These are phyloP conservation scores for Amphiprion ocellaris DNA, from an alignment of 2,113 vertebrate genomes.

Conservation along the genomic window DNA sequence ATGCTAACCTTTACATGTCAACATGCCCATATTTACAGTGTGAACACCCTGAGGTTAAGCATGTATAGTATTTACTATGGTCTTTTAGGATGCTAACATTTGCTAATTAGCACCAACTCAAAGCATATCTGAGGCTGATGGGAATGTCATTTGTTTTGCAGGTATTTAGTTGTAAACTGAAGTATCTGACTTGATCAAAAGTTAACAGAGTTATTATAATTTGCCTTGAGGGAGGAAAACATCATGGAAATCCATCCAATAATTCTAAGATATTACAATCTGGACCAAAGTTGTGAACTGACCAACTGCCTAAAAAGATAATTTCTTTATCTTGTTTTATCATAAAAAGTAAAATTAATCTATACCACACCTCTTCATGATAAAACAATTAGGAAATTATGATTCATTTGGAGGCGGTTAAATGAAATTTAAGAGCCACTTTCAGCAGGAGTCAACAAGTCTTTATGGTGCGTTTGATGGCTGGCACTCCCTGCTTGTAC, in stretches of 20 bases:
- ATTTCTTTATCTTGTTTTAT: not conserved
- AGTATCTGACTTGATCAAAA: not conserved
- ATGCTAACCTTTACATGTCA: no score
- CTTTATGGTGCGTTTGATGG: not conserved
- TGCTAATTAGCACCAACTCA: no score
- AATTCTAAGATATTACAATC: not conserved
- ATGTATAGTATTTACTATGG: no score
- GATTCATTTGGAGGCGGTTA: conserved; percentile 1
- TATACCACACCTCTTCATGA: not conserved
- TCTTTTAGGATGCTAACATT: no score
- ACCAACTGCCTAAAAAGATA: not conserved
- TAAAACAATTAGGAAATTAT: not conserved
- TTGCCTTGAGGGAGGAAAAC: not conserved
- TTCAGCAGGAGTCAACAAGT: conserved; percentile 22
- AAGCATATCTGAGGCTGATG: not conserved
- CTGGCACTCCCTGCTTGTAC: conserved; percentile 9
- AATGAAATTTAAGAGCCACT: conserved; percentile 2
- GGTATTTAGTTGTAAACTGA: not conserved
- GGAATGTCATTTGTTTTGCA: not conserved
- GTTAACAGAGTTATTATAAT: rapidly evolving
- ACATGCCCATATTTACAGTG: no score
- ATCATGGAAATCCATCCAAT: not conserved
- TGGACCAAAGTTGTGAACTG: not conserved
- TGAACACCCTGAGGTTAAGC: no score
- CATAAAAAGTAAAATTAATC: not conserved